A percentile compares a stretch with the other conserved stretches of the same genome.
Conservation (phyloP, 2,113 vertebrate species). For the Poecilia latipinna region DNA sequence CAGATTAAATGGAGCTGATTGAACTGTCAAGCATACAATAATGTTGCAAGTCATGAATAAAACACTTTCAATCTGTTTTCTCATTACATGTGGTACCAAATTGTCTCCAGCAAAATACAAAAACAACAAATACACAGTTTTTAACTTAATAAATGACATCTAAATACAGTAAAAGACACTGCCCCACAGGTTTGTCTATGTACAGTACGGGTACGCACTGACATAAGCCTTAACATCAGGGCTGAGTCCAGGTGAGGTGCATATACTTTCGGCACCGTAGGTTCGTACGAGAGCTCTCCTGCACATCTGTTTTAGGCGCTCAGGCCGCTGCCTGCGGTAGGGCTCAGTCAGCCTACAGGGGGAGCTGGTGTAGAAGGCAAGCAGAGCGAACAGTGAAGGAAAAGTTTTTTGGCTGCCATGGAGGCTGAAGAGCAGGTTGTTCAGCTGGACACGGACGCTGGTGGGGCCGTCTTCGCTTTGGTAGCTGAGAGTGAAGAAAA, state of each 20-base stretch:
- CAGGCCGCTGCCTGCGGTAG: constrained; percentile 84
- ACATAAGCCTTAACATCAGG: constrained; percentile 84
- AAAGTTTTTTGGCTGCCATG: constrained; percentile 91
- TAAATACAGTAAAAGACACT: background rate
- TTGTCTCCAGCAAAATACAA: background rate
- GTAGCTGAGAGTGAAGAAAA: constrained; percentile 97
- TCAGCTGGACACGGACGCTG: constrained; percentile 90
- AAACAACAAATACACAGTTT: background rate
- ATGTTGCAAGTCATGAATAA: background rate
- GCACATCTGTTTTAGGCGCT: constrained; percentile 89
- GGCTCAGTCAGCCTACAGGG: constrained; percentile 87
- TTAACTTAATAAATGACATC: background rate
- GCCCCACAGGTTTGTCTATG: constrained; percentile 61
- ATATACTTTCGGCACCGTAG: constrained; percentile 84
- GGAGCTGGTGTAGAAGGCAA: constrained; percentile 88
- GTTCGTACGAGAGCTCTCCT: constrained; percentile 84
- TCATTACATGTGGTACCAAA: background rate
- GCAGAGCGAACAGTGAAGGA: constrained; percentile 87
- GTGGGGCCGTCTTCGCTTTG: constrained; percentile 86
- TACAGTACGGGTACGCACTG: constrained; percentile 84
- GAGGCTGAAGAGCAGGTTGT: constrained; percentile 85
- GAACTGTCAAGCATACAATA: background rate
- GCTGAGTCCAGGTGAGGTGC: constrained; percentile 80
- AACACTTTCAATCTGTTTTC: background rate
- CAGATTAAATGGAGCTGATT: background rate